Evolutionary conservation across 2,113 vertebrate genomes (phyloP), one percentile per base, ranked within the genome.

Genomic region (Lophius piscatorius): DNA sequence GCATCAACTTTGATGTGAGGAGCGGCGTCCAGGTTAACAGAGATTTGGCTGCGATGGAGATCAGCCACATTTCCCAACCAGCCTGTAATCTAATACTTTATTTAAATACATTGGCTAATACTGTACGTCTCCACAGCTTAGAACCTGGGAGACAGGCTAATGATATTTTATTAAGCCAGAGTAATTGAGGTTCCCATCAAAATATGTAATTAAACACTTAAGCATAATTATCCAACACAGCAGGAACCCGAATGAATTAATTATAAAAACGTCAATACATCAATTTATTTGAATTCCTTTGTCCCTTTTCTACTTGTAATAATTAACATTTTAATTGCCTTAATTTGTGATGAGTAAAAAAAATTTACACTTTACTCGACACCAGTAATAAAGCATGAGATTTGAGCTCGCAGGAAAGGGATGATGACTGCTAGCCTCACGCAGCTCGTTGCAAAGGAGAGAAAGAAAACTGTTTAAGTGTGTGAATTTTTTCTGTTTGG

Each of bases 191-290:
- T 91, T 89, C 92, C 89, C 92, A 92, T 93, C 92, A 93, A 94
- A 95, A 94, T 95, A 94, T 93, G 93, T 94, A 93, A 95, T 95
- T 94, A 95, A 96, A 93, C 94, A 94, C 94, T 94, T 92, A 92
- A 92, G 90, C 90, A 88, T 93, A 93, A 93, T 94, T 93, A 94
- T 92, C 90, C 91, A 85, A 85, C 92, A 91, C 94, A 94, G 93
- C 92, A 90, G 83, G 91, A 92, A 80, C 91, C 90, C 87, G 83
- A 91, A 92, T 92, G 91, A 96, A 93, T 95, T 95, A 94, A 94
- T 94, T 94, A 92, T 88, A 91, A 90, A 94, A 90, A 91, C 75
- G 92, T 86, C 87, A 90, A 94, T 94, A 93, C 92, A 94, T 94
- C 92, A 90, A 91, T 92, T 93, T 94, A 92, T 92, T 91, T 85